Conservation (phyloP, 2,113 vertebrate genomes). For the Turnix velox region DNA sequence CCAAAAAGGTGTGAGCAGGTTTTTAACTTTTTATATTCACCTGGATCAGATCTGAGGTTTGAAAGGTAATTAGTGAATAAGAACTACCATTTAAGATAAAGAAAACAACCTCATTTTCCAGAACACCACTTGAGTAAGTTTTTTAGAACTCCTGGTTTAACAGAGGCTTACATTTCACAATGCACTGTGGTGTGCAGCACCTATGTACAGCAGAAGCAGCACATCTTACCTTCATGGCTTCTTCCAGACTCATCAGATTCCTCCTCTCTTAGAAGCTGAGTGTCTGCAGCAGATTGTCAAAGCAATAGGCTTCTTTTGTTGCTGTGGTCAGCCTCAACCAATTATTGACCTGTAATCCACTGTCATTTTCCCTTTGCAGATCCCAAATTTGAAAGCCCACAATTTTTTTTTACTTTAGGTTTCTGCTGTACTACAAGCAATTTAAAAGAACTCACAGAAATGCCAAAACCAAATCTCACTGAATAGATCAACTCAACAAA, state of each 20-base stretch:
- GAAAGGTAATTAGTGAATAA: not conserved
- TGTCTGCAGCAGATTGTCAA: constrained; percentile 36
- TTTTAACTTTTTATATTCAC: constrained; percentile 7
- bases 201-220: not conserved
- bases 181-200: not conserved
- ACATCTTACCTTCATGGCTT: not conserved
- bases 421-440: not conserved
- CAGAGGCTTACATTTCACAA: not conserved
- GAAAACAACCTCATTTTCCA: not conserved
- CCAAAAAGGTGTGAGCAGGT: not conserved
- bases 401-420: not conserved
- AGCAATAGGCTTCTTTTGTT: not conserved
- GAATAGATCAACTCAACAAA: not conserved
- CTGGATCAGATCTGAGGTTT: not conserved
- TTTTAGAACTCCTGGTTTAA: not conserved
- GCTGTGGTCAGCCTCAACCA: not conserved
- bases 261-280: not conserved
- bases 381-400: not conserved
- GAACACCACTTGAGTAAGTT: not conserved
- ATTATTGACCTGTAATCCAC: not conserved
- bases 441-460: not conserved
- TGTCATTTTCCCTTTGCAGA: not conserved
- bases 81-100: not conserved
- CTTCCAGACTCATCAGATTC: not conserved
- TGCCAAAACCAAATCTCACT: not conserved